Base-by-base conservation (phyloP, 2,113 vertebrate genomes). In the Calidris pygmaea region DNA sequence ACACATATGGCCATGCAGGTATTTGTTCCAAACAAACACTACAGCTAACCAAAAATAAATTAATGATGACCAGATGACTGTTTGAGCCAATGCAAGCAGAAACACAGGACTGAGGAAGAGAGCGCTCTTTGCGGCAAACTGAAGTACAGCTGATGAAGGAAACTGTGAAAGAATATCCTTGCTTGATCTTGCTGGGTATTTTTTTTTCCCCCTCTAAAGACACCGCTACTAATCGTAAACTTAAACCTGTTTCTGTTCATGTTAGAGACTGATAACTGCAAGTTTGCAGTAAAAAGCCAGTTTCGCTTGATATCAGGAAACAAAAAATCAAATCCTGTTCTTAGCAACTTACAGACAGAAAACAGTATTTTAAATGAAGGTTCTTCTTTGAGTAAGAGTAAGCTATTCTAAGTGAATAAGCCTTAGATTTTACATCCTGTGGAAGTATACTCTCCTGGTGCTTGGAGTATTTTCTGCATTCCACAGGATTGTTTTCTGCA, bases 1-100 rank as follows among this genome's bases (percentile, higher is more conserved):
- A 85, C 35, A 45, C 39, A 72, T 24, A 63, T 21, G 23, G 60
- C 6, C 0, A 59, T 1, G n/a, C 34, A 91, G 77, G 89, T 87
- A 89, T 56, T 50, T 53, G 37, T 23, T 82, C 66, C 62, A 89
- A 70, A 90, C 58, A 87, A 82, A 93, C 14, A 89, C 13, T 29
- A 56, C 37, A 45, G 48, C 60, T 55, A 81, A 62, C 20, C 16
- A 75, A 89, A 94, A 90, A 62, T 34, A 82, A 65, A 87, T 56
- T 55, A 50, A 48, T 18, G 14, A 21, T 85, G 62, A 60, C 29
- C 80, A 90, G 47, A 75, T 58, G 29, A 67, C 32, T 62, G 23
- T 10, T 47, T 73, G 22, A 71, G 67, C 59, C 52, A 68, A 47
- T 7, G 27, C 74, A 79, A 68, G 35, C 27, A 93, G 66, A 77